Percentiles rank a stretch among this genome's conserved stretches.
phyloP scores from a whole-genome alignment of 2,888 invertebrate genomes.

The Bugulina stolonifera region DNA sequence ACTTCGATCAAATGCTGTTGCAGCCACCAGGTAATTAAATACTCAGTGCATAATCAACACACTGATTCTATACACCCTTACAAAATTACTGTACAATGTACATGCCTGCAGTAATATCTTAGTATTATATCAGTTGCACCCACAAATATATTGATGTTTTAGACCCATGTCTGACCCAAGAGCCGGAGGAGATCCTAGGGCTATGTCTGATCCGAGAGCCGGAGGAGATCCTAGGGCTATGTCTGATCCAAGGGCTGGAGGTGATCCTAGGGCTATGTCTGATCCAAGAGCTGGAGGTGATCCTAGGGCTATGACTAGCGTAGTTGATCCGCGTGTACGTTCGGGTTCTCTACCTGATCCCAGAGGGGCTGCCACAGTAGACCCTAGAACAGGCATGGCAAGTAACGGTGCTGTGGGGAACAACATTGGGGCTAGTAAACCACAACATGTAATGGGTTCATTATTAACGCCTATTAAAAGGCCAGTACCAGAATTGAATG shows the following conservation, averaged over 20 bases:
- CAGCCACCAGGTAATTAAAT: background rate
- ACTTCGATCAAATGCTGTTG: constrained; percentile 8
- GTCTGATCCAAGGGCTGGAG: constrained; percentile 15
- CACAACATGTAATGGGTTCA: background rate
- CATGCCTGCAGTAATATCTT: too few species aligned
- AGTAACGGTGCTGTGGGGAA: background rate
- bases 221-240: background rate
- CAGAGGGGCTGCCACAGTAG: background rate
- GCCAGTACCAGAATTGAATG: constrained; percentile 8
- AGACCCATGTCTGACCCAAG: too few species aligned
- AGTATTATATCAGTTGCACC: too few species aligned
- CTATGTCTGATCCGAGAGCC: too few species aligned
- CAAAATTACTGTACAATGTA: too few species aligned
- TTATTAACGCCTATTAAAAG: background rate
- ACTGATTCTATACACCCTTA: too few species aligned
- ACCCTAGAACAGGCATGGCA: background rate
- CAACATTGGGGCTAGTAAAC: background rate
- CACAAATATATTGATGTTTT: too few species aligned
- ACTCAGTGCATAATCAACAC: too few species aligned
- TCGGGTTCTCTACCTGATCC: background rate
- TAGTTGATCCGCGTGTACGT: constrained; percentile 5
- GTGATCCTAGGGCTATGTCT: background rate
- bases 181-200: too few species aligned
- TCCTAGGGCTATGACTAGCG: background rate
- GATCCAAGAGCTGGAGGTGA: background rate